Evolutionary conservation across 2,888 invertebrate species (phyloP), one percentile per base, ranked within the genome.

Genomic region (Caenorhabditis drosophilae): DNA sequence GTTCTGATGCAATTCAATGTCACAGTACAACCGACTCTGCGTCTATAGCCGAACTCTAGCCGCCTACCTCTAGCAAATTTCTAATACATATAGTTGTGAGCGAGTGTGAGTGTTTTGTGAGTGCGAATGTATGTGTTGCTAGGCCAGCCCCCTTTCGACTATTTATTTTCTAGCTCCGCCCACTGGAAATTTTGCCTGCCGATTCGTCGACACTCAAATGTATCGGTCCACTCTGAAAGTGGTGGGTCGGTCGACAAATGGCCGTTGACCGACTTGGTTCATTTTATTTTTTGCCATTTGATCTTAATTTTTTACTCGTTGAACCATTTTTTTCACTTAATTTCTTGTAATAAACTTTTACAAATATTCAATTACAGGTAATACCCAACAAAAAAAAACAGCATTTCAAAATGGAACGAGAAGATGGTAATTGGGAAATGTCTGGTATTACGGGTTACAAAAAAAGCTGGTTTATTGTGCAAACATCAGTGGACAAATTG

Each of bases 161-260:
- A 40, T 40, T 40, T 40, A 6, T 31, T 31, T 36, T 36, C 25
- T 38, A 18, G 9, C 34, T 36, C 23, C 18, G 34, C 27, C 40
- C 26, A 46, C 34, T 31, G 20, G 20, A 40, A 34, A 31, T 62
- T 62, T 62, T 55, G 62, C 62, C 53, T 62, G 57, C 57, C 57
- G 56, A 62, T 62, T 62, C 57, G 53, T 52, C 53, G 36, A 20
- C 57, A 62, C 62, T 62, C 62, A 57, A n/a, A 62, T 62, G 52
- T 62, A 56, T 62, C 62, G 56, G 62, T 62, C 53, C 60, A 45
- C 54, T 60, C 44, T 48, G 46, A 40, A 48, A 59, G 54, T 46
- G 45, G 53, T 34, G 48, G 15, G 53, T 59, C 53, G 23, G 52
- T 48, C 53, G 42, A 44, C 45, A n/a, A 16, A 16, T 22, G 23